Evolutionary conservation across 1,140 invertebrate genomes (phyloP).

Genomic region (Drosophila yakuba): DNA sequence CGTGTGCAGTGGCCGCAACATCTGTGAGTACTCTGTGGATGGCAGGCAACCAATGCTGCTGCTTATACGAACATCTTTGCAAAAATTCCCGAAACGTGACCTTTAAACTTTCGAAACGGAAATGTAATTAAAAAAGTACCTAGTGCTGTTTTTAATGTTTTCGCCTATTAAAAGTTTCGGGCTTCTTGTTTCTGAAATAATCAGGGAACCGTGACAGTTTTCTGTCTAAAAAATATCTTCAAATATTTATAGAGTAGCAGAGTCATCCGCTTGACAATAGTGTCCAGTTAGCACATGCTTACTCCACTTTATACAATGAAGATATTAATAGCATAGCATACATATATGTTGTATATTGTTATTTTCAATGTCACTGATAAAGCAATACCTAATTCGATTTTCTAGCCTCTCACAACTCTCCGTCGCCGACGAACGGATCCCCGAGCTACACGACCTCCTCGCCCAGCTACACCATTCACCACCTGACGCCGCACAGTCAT

Average conservation of each 20-base stretch:
- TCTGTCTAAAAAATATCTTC: no score
- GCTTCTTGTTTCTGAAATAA: not conserved
- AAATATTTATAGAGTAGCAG: no score
- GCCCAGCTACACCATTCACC: slow-evolving; percentile 82
- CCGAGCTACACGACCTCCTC: slow-evolving; percentile 80
- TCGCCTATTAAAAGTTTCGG: not conserved
- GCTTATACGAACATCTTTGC: not conserved
- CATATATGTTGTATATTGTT: no score
- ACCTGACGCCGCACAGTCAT: slow-evolving; percentile 75
- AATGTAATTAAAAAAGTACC: not conserved
- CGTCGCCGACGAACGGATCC: slow-evolving; percentile 81
- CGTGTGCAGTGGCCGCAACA: slow-evolving; percentile 66
- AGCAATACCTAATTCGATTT: not conserved
- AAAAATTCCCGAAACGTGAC: not conserved
- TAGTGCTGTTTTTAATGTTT: not conserved
- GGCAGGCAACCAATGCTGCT: no score
- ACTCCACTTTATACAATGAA: no score
- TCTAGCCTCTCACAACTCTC: slow-evolving; percentile 78
- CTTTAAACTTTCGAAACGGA: not conserved
- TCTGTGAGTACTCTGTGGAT: slow-evolving; percentile 55
- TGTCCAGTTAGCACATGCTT: no score
- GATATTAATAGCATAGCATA: no score
- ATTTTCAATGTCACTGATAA: not conserved
- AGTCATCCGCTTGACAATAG: no score
- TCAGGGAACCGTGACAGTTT: no score